These are phyloP conservation scores for Adoxophyes honmai DNA, from an alignment of 1,140 invertebrate species.

Conservation along the genomic window DNA sequence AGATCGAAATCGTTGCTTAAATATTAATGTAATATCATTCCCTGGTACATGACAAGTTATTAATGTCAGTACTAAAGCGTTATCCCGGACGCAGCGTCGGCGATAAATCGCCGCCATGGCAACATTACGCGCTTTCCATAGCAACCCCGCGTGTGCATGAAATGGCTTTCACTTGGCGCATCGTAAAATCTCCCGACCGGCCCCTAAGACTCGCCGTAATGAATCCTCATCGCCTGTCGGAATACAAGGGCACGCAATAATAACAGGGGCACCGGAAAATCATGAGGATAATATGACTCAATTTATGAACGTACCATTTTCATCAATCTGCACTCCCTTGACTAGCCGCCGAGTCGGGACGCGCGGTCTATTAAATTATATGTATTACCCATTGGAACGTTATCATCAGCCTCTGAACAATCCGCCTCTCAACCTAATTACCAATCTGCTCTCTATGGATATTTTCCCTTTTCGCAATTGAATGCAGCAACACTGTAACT, in stretches of 20 bases:
- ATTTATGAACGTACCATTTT: slow-evolving; percentile 15
- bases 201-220: slow-evolving; percentile 24
- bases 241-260: slow-evolving; percentile 29
- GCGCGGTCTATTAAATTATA: neutral
- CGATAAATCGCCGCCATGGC: slow-evolving; percentile 21
- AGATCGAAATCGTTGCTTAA: neutral
- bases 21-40: neutral
- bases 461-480: no score
- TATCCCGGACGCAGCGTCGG: neutral
- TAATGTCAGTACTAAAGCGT: neutral
- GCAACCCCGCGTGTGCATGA: slow-evolving; percentile 29
- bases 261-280: slow-evolving; percentile 16
- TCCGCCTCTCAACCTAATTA: no score
- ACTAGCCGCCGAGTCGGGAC: neutral
- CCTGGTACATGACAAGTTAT: neutral
- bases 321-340: slow-evolving; percentile 5
- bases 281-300: slow-evolving; percentile 14
- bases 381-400: no score
- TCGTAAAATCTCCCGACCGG: slow-evolving; percentile 35
- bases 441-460: no score
- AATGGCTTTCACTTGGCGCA: slow-evolving; percentile 34
- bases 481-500: no score
- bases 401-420: no score
- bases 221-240: slow-evolving; percentile 28
- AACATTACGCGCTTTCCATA: slow-evolving; percentile 18